Evolutionary conservation across 2,797 vertebrate species (phyloP).

Genomic region (Spinus olivaceus): DNA sequence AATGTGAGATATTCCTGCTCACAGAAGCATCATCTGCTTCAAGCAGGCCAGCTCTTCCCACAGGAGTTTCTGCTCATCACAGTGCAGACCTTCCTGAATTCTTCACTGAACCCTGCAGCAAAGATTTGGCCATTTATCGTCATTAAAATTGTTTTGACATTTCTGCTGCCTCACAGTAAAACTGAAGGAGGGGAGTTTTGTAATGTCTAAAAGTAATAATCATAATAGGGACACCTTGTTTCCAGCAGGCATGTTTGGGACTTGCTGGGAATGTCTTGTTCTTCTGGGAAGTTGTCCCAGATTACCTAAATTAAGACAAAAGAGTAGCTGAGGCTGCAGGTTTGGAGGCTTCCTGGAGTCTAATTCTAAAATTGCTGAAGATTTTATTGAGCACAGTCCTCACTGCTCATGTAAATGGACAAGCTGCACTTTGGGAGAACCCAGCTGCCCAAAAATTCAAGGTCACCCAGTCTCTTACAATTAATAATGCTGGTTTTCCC

Average conservation of each 20-base stretch:
- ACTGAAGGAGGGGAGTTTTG: background rate
- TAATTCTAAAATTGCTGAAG: background rate
- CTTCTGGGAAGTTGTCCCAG: background rate
- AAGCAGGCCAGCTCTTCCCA: background rate
- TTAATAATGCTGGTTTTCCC: background rate
- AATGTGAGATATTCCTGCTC: background rate
- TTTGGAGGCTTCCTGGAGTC: background rate
- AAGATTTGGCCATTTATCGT: background rate
- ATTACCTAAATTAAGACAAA: slow-evolving; percentile 13
- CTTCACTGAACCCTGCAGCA: background rate
- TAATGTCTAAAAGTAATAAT: background rate
- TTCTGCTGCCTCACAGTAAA: background rate
- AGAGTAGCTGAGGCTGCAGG: background rate
- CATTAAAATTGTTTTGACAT: background rate
- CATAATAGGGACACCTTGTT: background rate
- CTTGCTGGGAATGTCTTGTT: background rate
- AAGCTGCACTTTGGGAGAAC: background rate
- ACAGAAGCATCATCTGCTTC: background rate
- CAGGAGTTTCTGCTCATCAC: background rate
- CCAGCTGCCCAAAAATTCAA: background rate
- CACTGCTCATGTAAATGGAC: background rate
- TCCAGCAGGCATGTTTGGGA: background rate
- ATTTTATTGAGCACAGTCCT: background rate
- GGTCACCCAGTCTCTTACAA: background rate
- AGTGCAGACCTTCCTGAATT: background rate